phyloP scores from a whole-genome alignment of 2,797 vertebrate species.

The Mallotus villosus region DNA sequence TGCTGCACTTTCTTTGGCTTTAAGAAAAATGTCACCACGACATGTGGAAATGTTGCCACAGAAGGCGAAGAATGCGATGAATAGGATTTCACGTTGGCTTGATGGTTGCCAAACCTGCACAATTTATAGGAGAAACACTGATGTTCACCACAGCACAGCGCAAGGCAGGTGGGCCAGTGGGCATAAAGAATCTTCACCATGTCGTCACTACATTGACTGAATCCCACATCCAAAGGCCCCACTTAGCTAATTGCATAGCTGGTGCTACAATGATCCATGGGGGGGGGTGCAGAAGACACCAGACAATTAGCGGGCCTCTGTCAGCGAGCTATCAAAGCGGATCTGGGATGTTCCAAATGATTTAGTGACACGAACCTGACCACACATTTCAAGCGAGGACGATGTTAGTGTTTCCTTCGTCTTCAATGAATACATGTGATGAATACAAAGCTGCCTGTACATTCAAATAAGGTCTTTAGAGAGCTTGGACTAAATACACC shows the following conservation, averaged over 20 bases:
- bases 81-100: not conserved
- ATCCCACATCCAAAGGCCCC: constrained; percentile 45
- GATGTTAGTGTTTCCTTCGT: not conserved
- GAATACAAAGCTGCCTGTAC: not conserved
- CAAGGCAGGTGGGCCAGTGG: not conserved
- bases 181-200: constrained; percentile 27
- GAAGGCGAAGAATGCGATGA: not conserved
- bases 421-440: not conserved
- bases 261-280: constrained; percentile 42
- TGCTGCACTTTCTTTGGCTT: not conserved
- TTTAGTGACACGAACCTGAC: constrained; percentile 18
- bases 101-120: not conserved
- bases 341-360: constrained; percentile 38
- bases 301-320: constrained; percentile 40
- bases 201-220: constrained; percentile 44
- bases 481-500: too few species aligned
- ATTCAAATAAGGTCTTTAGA: not conserved
- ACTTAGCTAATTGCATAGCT: constrained; percentile 65
- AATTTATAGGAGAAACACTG: not conserved
- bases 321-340: constrained; percentile 23
- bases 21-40: not conserved
- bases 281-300: constrained; percentile 30
- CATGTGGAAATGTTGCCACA: not conserved
- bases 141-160: not conserved
- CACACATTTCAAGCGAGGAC: not conserved